Conservation (phyloP, 2,797 vertebrate genomes). For the Diglossa cyanea region DNA sequence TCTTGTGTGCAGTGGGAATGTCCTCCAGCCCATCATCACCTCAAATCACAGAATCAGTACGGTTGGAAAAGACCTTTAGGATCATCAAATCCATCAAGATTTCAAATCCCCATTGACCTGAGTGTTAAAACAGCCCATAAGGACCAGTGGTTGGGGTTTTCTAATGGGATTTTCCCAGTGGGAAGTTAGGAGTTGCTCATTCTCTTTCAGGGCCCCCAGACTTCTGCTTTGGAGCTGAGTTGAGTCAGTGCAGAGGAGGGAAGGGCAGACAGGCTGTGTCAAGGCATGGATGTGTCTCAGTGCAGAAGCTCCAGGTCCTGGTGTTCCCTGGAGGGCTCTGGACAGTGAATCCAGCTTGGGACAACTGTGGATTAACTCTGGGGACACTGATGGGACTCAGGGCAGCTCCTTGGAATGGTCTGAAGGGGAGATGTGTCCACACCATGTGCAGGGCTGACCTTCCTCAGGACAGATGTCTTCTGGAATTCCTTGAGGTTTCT, state of each 20-base stretch:
- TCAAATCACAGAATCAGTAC: rapidly evolving
- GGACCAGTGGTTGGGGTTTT: background rate
- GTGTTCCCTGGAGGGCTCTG: background rate
- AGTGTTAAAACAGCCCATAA: background rate
- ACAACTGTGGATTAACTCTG: rapidly evolving
- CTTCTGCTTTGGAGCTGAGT: background rate
- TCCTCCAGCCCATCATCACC: background rate
- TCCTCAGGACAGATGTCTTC: background rate
- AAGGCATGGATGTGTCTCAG: rapidly evolving
- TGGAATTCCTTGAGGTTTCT: background rate
- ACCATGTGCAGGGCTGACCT: background rate
- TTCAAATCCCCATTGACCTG: background rate
- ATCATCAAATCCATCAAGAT: background rate
- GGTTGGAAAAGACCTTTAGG: background rate
- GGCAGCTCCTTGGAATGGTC: rapidly evolving
- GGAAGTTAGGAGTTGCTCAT: background rate
- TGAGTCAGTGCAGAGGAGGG: background rate
- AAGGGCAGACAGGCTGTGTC: background rate
- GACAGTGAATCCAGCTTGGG: rapidly evolving
- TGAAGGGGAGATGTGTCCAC: background rate
- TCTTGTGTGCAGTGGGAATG: background rate
- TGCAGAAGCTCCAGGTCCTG: background rate
- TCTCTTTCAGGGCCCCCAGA: background rate
- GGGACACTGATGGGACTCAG: background rate
- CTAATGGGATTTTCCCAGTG: background rate